Evolutionary conservation across 1,140 invertebrate genomes (phyloP).

Genomic region (Cryptotermes secundus): DNA sequence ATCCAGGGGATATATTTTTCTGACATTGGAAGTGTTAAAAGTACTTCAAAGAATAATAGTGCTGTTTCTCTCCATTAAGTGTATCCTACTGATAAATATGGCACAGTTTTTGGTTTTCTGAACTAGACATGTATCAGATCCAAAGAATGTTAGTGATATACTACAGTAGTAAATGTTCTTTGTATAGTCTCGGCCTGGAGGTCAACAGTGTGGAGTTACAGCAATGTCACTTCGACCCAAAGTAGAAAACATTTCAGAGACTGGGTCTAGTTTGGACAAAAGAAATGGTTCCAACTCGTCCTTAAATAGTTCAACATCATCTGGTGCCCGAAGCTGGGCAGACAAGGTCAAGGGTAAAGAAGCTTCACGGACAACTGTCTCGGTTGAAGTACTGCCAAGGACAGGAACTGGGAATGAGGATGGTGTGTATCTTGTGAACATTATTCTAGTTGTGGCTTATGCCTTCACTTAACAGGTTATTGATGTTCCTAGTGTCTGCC

Average conservation of each 20-base stretch:
- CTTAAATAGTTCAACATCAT: conserved; percentile 34
- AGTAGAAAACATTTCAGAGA: neutral
- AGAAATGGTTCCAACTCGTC: conserved; percentile 37
- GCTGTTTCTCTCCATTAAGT: no score
- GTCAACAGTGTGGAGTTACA: neutral
- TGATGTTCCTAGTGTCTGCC: no score
- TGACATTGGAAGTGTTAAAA: no score
- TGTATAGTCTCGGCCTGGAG: neutral
- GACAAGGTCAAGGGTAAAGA: conserved; percentile 48
- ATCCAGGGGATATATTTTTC: no score
- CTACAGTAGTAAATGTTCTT: neutral
- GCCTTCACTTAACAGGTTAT: no score
- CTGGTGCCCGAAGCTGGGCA: conserved; percentile 48
- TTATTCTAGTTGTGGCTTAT: no score
- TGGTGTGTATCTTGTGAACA: conserved; percentile 20
- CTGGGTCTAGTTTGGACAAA: neutral
- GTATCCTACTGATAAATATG: no score
- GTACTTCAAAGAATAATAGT: no score
- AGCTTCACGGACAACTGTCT: conserved; percentile 24
- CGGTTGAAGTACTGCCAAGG: conserved; percentile 34
- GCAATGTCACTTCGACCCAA: neutral
- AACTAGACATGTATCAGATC: no score
- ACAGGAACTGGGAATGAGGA: conserved; percentile 29
- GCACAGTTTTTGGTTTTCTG: no score
- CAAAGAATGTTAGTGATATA: no score